These are phyloP conservation scores for Crax fasciolata DNA, from an alignment of 2,797 vertebrate species.

Conservation along the genomic window DNA sequence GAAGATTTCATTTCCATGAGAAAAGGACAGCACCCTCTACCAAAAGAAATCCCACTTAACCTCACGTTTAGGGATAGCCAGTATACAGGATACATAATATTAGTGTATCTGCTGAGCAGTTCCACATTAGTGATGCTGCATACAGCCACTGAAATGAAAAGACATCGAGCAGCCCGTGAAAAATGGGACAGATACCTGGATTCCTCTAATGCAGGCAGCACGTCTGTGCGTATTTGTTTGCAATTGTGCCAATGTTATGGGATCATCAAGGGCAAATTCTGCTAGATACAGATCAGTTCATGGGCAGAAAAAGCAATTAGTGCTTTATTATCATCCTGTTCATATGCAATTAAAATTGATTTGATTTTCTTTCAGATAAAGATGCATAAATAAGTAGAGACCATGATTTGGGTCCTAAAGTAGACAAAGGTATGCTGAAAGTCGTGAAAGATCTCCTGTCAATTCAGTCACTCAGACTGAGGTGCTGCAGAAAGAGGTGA, in stretches of 20 bases:
- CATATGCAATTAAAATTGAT: slow-evolving; percentile 60
- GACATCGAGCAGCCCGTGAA: background rate
- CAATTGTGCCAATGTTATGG: background rate
- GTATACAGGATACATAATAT: background rate
- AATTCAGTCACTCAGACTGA: background rate
- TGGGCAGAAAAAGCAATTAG: slow-evolving; percentile 67
- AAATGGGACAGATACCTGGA: background rate
- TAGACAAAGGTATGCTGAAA: slow-evolving; percentile 55
- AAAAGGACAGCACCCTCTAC: background rate
- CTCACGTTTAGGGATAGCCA: background rate
- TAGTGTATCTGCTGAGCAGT: slow-evolving; percentile 1
- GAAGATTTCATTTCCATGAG: background rate
- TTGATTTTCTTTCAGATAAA: slow-evolving; percentile 67
- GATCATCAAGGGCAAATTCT: slow-evolving; percentile 58
- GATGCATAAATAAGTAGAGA: slow-evolving; percentile 33
- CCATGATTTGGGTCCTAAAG: slow-evolving; percentile 38
- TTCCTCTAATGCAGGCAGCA: background rate
- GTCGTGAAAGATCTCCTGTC: slow-evolving; percentile 3
- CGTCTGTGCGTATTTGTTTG: background rate
- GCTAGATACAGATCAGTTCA: slow-evolving; percentile 64
- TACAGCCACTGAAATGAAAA: slow-evolving; percentile 41
- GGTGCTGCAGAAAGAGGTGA: background rate
- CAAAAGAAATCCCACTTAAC: background rate
- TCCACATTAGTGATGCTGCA: slow-evolving; percentile 8
- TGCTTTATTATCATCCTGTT: slow-evolving; percentile 50